Percentiles rank a stretch among this genome's conserved stretches.
Evolutionary conservation across 2,113 vertebrate species (phyloP).

Genomic region (Coregonus clupeaformis): DNA sequence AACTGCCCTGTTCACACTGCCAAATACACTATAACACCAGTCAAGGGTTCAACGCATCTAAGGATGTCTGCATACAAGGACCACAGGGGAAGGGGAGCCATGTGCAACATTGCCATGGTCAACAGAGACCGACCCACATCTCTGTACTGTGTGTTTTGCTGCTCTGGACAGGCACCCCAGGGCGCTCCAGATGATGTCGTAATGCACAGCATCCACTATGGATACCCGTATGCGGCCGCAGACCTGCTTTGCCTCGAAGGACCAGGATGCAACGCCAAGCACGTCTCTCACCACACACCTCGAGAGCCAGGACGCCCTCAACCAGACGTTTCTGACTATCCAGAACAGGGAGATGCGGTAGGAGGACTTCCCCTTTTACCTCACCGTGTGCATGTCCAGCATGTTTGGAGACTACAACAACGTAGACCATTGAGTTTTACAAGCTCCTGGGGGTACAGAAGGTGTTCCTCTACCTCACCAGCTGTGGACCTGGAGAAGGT

Average conservation of each 20-base stretch:
- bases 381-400: conserved; percentile 38
- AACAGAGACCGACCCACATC: conserved; percentile 45
- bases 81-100: conserved; percentile 38
- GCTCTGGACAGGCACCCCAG: conserved; percentile 2
- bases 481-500: conserved; percentile 25
- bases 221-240: conserved; percentile 57
- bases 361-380: conserved; percentile 10
- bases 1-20: neutral
- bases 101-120: conserved; percentile 58
- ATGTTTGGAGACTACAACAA: conserved; percentile 40
- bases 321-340: conserved; percentile 18
- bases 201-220: conserved; percentile 60
- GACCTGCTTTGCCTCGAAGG: conserved; percentile 48
- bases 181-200: conserved; percentile 42
- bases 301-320: conserved; percentile 2
- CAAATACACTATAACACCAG: neutral
- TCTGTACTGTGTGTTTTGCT: conserved; percentile 66
- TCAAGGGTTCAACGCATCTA: neutral
- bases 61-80: conserved; percentile 61
- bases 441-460: conserved; percentile 56
- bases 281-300: too few relatives aligned
- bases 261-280: neutral
- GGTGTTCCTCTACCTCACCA: conserved; percentile 35
- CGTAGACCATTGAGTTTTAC: conserved; percentile 47
- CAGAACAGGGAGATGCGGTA: conserved; percentile 25